A percentile compares a stretch with the other conserved stretches of the same genome.
phyloP scores from a whole-genome alignment of 2,888 invertebrate genomes.

The Limulus polyphemus region DNA sequence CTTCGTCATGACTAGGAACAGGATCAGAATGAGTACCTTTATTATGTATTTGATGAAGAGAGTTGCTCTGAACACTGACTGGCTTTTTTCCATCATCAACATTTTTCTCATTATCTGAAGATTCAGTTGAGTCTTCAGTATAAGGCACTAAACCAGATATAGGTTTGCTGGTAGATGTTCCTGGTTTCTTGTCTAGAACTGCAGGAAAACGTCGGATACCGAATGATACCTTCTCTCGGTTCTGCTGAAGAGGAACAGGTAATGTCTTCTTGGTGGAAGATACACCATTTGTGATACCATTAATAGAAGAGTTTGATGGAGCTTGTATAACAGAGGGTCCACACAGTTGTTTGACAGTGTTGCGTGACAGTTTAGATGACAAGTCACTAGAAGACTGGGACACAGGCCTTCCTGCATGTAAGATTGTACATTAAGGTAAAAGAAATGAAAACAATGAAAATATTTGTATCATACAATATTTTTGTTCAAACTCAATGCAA shows the following conservation, averaged over 20 bases:
- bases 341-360: too few species aligned
- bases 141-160: conserved; percentile 34
- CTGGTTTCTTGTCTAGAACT: conserved; percentile 7
- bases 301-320: neutral
- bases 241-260: conserved; percentile 12
- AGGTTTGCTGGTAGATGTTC: conserved; percentile 6
- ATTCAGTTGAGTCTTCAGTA: conserved; percentile 34
- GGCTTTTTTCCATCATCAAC: conserved; percentile 1
- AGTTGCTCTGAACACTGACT: conserved; percentile 27
- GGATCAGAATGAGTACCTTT: neutral
- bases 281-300: conserved; percentile 1
- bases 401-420: too few species aligned
- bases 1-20: neutral
- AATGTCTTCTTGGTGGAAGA: too few species aligned
- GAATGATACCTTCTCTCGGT: conserved; percentile 17
- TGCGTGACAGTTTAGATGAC: too few species aligned
- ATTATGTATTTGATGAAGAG: conserved; percentile 28
- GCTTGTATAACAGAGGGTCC: too few species aligned
- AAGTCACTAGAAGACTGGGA: too few species aligned
- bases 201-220: conserved; percentile 2
- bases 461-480: too few species aligned
- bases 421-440: too few species aligned
- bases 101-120: conserved; percentile 26
- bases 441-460: too few species aligned
- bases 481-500: too few species aligned